Evolutionary conservation across 2,797 vertebrate genomes (phyloP), one percentile per base, ranked within the genome.

Genomic region (Sebastes trivittatus): DNA sequence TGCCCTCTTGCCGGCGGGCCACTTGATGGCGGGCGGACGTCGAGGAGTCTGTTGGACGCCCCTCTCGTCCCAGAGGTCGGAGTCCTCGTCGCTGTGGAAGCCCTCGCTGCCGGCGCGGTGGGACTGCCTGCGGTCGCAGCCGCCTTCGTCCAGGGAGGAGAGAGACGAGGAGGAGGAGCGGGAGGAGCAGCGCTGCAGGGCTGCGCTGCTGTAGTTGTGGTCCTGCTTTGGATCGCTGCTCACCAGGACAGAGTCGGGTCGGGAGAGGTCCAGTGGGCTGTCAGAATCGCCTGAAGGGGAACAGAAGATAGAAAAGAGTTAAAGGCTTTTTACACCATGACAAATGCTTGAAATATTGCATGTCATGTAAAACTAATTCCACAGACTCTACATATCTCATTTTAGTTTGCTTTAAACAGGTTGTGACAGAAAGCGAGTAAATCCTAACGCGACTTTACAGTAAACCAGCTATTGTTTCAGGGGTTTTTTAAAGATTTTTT

Each of bases 131-230:
- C 96, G 93, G 54, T 97, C 96, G 18, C 97, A 96, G 25, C 96
- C 97, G 0, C 96, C 96, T 86, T 99, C 98, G 0, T 98, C 98
- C 30, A 98, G 95, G 68, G 97, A 98, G 82, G 97, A 98, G 13
- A 98, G 94, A 52, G 98, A 95, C 8, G 94, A 95, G 11, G 92
- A 95, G 70, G 97, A 98, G 64, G 96, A 97, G 32, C 96, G 90
- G 34, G 98, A 98, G 0, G 96, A 96, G 7, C 97, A 98, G 71
- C 97, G 96, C 87, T 98, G 97, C 36, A 98, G 93, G 7, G 94
- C 97, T 6, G 96, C 96, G 0, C 98, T 99, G 32, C 98, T 99
- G 94, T 99, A 99, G 93, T 98, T 99, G 94, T 99, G 98, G 92
- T 99, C 98, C 95, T 98, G 97, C 88, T 97, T 98, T 0, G 98